Base-by-base conservation (phyloP, 2,888 invertebrate species). In the Meandrusa payeni region DNA sequence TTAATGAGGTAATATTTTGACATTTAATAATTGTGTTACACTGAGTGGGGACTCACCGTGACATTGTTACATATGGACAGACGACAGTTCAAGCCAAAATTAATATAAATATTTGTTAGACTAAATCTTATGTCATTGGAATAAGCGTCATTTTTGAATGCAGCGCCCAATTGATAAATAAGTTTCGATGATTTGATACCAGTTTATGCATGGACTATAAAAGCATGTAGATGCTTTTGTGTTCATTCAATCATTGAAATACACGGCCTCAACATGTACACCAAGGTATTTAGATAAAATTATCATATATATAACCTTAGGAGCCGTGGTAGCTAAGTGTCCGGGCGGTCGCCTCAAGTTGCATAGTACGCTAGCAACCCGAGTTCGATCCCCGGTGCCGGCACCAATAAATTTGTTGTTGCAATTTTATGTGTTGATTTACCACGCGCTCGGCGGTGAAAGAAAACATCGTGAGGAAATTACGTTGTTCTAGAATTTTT, bases 181-280 rank as follows among this genome's bases (percentile, higher is more conserved):
- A 12, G 3, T 11, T 37, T 17, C 15, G 32, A 37, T 7, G 19
- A 37, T 26, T 26, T 11, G 48, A 46, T 52, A 47, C 48, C 47
- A 44, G 51, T 51, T 45, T 42, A 28, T 11, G 15, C 23, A 41
- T 44, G 29, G 10, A 12, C 27, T 54, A 55, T 55, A 55, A 49
- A 55, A 54, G 47, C 48, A 23, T 27, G 48, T 34, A 17, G 46
- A 19, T 41, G 32, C 23, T 39, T 40, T 55, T 55, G 58, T 73
- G 69, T 74, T 72, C 78, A 81, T 79, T 80, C 79, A 76, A 76
- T 78, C 76, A 51, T 77, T 78, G 74, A 74, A 75, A 62, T 61
- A 69, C 66, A 59, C 58, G 66, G 64, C 58, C 71, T 58, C 69
- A 81, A 79, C 80, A 81, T 81, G 80, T 80, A 74, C 76, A 73